A percentile compares a stretch with the other conserved stretches of the same genome.
Conservation (phyloP, 1,140 invertebrate genomes). For the Trinorchestia longiramus region DNA sequence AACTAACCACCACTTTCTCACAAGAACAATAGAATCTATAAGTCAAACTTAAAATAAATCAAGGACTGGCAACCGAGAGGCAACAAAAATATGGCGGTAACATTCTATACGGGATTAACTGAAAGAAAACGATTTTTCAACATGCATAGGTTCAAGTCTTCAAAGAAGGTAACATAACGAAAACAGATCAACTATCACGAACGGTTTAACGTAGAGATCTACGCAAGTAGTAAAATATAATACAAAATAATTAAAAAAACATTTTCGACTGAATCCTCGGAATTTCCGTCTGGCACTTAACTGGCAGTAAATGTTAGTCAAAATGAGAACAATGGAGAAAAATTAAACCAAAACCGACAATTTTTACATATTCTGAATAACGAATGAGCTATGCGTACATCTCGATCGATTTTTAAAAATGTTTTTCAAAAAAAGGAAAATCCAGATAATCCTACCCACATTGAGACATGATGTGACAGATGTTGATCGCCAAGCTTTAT, state of each 20-base stretch:
- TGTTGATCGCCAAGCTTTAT: background rate
- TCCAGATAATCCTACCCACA: background rate
- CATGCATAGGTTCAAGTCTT: background rate
- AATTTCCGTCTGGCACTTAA: background rate
- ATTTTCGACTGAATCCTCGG: background rate
- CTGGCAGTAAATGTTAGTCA: background rate
- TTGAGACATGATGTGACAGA: background rate
- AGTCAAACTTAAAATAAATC: background rate
- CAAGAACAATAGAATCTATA: background rate
- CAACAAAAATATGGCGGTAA: background rate
- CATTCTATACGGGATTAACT: background rate
- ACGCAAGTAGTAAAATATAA: background rate
- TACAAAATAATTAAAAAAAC: background rate
- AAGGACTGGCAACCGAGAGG: background rate
- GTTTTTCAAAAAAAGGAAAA: background rate
- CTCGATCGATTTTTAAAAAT: background rate
- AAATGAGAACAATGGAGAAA: background rate
- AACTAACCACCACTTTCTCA: background rate
- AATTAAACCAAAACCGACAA: background rate
- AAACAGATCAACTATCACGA: conserved; percentile 8
- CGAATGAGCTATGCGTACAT: background rate
- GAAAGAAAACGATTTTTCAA: background rate
- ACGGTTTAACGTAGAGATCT: conserved; percentile 7
- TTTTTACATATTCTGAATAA: background rate
- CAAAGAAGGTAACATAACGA: background rate